Evolutionary conservation across 64 coral and sea anemone genomes (phyloP), one percentile per base, ranked within the genome.

Genomic region (Acropora tenuis): DNA sequence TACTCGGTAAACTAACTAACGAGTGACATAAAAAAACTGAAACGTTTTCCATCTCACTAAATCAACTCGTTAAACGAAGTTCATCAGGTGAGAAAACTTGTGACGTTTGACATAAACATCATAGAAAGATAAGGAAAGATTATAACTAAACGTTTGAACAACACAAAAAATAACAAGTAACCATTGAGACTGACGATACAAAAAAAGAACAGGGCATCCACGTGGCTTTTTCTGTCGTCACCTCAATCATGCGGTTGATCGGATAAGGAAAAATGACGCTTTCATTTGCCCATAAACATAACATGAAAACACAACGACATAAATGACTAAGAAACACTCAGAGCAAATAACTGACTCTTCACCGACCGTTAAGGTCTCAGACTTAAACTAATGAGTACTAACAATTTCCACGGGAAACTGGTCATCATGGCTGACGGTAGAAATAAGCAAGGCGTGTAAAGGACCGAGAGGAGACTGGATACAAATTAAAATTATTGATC

Each of bases 361-460:
- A 93, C 47, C 12, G 76, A 93, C 83, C 83, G n/a, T 18, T 12
- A 59, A 77, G 43, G 75, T 87, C 91, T 93, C 83, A 80, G 91
- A 93, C 83, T 93, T 93, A 93, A 93, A 93, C 91, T 93, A 93
- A 80, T 79, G 48, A 3, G 60, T 13, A 13, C 13, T 47, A 92
- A 72, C 9, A 43, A 85, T 48, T 6, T 10, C 9, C 12, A 0
- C 5, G 3, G 9, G 4, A 40, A 30, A 8, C 66, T 30, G 46
- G 48, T 85, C 82, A 85, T 85, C 82, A 85, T 85, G 61, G 43
- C 13, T 1, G 42, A 84, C 52, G 10, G 10, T 7, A 5, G 5
- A 10, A 7, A 55, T 55, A 55, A 30, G 30, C 30, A 30, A 30
- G 30, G 30, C 30, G 0, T 30, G 30, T 30, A 30, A 30, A 30